Conservation (phyloP, 2,113 vertebrate species). For the Copsychus sechellarum region DNA sequence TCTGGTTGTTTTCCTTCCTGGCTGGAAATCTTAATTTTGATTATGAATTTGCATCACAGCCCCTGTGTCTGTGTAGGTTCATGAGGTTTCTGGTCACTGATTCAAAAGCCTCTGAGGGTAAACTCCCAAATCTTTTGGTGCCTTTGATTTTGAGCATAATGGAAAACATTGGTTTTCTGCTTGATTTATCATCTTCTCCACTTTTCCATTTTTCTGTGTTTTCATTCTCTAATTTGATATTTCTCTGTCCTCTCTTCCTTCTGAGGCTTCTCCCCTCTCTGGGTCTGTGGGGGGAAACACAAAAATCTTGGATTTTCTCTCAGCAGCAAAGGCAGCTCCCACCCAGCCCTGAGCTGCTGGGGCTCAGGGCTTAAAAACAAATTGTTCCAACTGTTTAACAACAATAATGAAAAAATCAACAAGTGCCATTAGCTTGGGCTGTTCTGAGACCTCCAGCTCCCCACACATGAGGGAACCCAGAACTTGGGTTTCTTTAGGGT, state of each 20-base stretch:
- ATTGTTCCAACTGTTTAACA: background rate
- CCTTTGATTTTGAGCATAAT: fast-evolving
- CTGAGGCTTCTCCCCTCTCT: background rate
- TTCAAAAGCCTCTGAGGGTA: background rate
- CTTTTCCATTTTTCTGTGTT: background rate
- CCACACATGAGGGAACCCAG: fast-evolving
- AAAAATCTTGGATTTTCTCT: background rate
- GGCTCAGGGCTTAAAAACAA: background rate
- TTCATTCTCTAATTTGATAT: background rate
- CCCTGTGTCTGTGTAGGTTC: fast-evolving
- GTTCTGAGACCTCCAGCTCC: background rate
- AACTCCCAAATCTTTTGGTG: background rate
- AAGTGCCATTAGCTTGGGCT: background rate
- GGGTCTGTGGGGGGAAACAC: background rate
- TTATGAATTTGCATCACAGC: background rate
- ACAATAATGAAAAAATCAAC: fast-evolving
- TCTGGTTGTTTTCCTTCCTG: background rate
- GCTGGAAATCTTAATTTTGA: background rate
- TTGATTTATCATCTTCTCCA: background rate
- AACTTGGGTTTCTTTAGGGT: background rate
- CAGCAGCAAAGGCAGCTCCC: background rate
- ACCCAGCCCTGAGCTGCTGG: background rate
- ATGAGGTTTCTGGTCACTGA: too few species aligned
- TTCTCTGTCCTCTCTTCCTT: fast-evolving
- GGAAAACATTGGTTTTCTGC: background rate